These are phyloP conservation scores for Caranx ignobilis DNA, from an alignment of 2,113 vertebrate genomes.

Conservation along the genomic window DNA sequence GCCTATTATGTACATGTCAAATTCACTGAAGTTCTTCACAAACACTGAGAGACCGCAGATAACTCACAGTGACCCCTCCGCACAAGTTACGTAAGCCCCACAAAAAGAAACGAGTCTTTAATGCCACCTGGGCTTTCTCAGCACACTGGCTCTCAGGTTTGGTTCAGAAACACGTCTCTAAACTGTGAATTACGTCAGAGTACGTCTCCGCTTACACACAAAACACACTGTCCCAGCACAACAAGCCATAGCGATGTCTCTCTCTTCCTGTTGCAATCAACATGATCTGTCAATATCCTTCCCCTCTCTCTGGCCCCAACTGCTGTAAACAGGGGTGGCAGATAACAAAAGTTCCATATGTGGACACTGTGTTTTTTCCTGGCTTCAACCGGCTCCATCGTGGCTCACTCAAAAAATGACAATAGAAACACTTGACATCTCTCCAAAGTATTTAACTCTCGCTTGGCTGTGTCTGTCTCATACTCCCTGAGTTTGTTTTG, in stretches of 20 bases:
- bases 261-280: constrained; percentile 52
- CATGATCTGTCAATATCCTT: constrained; percentile 48
- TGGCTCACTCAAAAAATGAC: constrained; percentile 39
- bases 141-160: constrained; percentile 23
- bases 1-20: constrained; percentile 5
- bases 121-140: constrained; percentile 55
- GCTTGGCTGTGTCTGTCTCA: constrained; percentile 41
- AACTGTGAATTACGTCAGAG: constrained; percentile 33
- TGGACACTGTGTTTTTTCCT: constrained; percentile 27
- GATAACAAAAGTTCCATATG: constrained; percentile 50
- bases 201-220: constrained; percentile 35
- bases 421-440: constrained; percentile 69
- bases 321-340: constrained; percentile 41
- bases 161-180: constrained; percentile 42
- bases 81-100: constrained; percentile 37
- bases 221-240: constrained; percentile 34
- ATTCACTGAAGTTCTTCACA: constrained; percentile 34
- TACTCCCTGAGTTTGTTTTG: constrained; percentile 25
- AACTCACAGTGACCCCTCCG: constrained; percentile 30
- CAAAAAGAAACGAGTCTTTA: constrained; percentile 32
- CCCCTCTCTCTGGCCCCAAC: constrained; percentile 37
- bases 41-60: constrained; percentile 27
- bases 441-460: constrained; percentile 61
- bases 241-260: constrained; percentile 35
- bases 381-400: constrained; percentile 17